Percentiles rank a stretch among this genome's conserved stretches.
phyloP scores from a whole-genome alignment of 2,888 invertebrate genomes.

The Eucriotettix oculatus region DNA sequence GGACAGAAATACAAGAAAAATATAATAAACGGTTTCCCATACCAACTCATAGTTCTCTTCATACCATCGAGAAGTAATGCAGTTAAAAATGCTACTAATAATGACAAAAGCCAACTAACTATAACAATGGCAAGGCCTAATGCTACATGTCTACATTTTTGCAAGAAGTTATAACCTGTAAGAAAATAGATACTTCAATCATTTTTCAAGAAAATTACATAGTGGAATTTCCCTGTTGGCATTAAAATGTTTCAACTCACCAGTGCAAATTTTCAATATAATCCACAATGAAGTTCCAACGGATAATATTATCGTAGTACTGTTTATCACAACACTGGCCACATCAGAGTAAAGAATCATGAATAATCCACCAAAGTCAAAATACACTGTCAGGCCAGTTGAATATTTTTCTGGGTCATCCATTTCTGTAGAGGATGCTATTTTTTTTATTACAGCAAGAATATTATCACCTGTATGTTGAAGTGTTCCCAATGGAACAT shows the following conservation, averaged over 20 bases:
- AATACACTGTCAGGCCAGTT: constrained; percentile 42
- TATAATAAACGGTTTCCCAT: constrained; percentile 34
- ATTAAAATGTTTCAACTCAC: too few species aligned
- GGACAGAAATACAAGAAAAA: constrained; percentile 29
- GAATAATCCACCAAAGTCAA: constrained; percentile 51
- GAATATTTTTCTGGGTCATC: constrained; percentile 17
- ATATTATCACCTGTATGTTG: constrained; percentile 47
- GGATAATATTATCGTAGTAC: constrained; percentile 24
- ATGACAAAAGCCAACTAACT: constrained; percentile 19
- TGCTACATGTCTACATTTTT: too few species aligned
- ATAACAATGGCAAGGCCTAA: too few species aligned
- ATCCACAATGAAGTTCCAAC: not conserved
- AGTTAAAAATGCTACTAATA: constrained; percentile 19
- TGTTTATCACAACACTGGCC: constrained; percentile 28
- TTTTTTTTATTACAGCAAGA: constrained; percentile 28
- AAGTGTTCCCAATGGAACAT: constrained; percentile 39
- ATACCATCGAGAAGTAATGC: constrained; percentile 25
- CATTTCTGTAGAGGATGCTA: constrained; percentile 23
- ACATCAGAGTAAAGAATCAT: constrained; percentile 44
- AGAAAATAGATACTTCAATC: too few species aligned
- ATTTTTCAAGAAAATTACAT: too few species aligned
- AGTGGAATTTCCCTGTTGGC: too few species aligned
- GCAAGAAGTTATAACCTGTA: too few species aligned
- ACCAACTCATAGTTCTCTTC: constrained; percentile 40
- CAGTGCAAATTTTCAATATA: not conserved